Conservation (phyloP, 2,797 vertebrate species). For the Lepus townsendii region DNA sequence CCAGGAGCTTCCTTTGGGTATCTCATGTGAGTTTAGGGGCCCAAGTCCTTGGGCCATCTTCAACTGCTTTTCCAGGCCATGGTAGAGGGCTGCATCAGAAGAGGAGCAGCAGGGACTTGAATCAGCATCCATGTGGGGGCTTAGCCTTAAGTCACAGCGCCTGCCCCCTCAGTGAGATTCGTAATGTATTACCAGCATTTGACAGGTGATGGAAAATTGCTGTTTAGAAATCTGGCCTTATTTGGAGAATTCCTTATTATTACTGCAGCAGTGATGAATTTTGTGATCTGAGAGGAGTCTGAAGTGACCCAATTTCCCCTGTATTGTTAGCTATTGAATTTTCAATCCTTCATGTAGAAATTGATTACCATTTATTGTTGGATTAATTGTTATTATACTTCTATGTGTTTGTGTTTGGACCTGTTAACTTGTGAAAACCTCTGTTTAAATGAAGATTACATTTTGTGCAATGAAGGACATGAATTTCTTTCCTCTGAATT, state of each 20-base stretch:
- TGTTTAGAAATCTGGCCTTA: not conserved
- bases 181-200: conserved; percentile 31
- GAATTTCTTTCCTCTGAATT: conserved; percentile 38
- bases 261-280: not conserved
- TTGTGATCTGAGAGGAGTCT: not conserved
- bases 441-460: conserved; percentile 37
- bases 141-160: too few relatives aligned
- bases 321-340: conserved; percentile 11
- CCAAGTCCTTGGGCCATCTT: too few relatives aligned
- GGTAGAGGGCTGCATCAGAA: too few relatives aligned
- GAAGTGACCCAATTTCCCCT: not conserved
- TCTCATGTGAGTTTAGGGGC: too few relatives aligned
- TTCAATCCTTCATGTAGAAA: conserved; percentile 8
- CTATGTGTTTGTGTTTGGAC: conserved; percentile 37
- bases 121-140: too few relatives aligned
- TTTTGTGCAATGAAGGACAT: conserved; percentile 23
- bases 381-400: conserved; percentile 54
- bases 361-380: not conserved
- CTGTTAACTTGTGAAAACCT: conserved; percentile 24
- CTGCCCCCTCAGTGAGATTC: too few relatives aligned
- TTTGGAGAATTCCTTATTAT: not conserved
- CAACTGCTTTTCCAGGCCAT: too few relatives aligned
- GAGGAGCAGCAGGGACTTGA: too few relatives aligned
- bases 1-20: too few relatives aligned
- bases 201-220: not conserved